Conservation (phyloP, 1,140 invertebrate species). For the Batillaria attramentaria region DNA sequence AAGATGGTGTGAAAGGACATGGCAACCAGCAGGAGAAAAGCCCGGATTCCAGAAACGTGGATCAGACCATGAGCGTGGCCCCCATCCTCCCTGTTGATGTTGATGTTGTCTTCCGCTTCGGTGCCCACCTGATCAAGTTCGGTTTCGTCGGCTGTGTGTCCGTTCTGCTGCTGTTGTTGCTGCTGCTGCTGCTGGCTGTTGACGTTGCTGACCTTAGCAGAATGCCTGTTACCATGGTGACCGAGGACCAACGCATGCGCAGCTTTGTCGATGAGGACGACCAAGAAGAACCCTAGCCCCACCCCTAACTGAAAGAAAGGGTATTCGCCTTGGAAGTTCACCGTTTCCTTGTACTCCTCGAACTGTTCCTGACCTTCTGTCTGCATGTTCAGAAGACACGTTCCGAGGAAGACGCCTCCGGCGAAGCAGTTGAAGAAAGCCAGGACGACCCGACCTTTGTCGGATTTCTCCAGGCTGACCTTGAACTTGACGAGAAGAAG, state of each 20-base stretch:
- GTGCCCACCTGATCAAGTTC: too few relatives aligned
- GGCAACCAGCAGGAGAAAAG: slow-evolving; percentile 47
- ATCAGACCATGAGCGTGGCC: background rate
- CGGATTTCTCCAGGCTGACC: slow-evolving; percentile 1
- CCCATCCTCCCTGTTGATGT: background rate
- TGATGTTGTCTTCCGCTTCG: too few relatives aligned
- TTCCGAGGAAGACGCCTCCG: slow-evolving; percentile 75
- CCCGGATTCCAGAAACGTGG: slow-evolving; percentile 40
- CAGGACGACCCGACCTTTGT: background rate
- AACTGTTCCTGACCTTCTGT: slow-evolving; percentile 72
- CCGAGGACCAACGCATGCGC: slow-evolving; percentile 11
- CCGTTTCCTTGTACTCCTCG: slow-evolving; percentile 27
- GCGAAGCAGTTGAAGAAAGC: slow-evolving; percentile 70
- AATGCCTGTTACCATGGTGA: too few relatives aligned
- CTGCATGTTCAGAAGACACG: slow-evolving; percentile 74
- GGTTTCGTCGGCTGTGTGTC: too few relatives aligned
- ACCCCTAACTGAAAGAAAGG: slow-evolving; percentile 54
- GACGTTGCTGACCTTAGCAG: background rate
- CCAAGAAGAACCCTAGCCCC: slow-evolving; percentile 74
- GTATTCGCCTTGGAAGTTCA: background rate
- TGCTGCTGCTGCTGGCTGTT: background rate
- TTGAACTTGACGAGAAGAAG: slow-evolving; percentile 12
- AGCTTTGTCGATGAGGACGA: slow-evolving; percentile 52
- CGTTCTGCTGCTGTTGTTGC: background rate
- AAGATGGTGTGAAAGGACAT: slow-evolving; percentile 57